Percentiles rank a stretch among this genome's conserved stretches.
phyloP scores from a whole-genome alignment of 2,888 invertebrate genomes.

The Agrotis clavis region DNA sequence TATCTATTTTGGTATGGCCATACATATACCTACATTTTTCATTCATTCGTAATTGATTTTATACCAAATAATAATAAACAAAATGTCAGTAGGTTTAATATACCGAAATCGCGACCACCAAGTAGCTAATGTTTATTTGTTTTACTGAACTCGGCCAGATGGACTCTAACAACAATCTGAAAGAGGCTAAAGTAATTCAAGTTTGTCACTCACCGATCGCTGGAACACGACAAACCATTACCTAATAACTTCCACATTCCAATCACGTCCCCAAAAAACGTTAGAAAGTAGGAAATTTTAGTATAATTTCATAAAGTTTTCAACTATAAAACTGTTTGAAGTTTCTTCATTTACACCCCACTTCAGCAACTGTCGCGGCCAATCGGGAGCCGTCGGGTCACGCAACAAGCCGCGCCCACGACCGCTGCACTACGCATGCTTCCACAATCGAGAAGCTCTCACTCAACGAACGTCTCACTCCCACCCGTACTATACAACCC shows the following conservation, averaged over 20 bases:
- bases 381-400: constrained; percentile 79
- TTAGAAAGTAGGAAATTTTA: constrained; percentile 71
- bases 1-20: background rate
- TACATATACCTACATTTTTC: background rate
- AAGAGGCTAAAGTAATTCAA: background rate
- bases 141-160: background rate
- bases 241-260: constrained; percentile 65
- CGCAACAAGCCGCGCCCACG: constrained; percentile 85
- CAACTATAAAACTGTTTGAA: constrained; percentile 82
- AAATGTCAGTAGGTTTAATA: background rate
- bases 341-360: constrained; percentile 84
- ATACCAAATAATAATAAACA: constrained; percentile 1
- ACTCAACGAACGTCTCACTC: constrained; percentile 77
- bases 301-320: constrained; percentile 83
- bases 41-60: background rate
- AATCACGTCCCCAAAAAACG: constrained; percentile 73
- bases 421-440: constrained; percentile 88
- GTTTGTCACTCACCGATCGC: constrained; percentile 52
- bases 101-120: background rate
- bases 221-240: constrained; percentile 37
- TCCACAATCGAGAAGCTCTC: constrained; percentile 78
- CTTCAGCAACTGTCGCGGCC: constrained; percentile 77
- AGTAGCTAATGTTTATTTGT: background rate
- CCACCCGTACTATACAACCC: constrained; percentile 62
- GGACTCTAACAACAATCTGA: constrained; percentile 3